Evolutionary conservation across 53 echinoderm and acorn worm genomes (phyloP).

Genomic region (Paracentrotus lividus): DNA sequence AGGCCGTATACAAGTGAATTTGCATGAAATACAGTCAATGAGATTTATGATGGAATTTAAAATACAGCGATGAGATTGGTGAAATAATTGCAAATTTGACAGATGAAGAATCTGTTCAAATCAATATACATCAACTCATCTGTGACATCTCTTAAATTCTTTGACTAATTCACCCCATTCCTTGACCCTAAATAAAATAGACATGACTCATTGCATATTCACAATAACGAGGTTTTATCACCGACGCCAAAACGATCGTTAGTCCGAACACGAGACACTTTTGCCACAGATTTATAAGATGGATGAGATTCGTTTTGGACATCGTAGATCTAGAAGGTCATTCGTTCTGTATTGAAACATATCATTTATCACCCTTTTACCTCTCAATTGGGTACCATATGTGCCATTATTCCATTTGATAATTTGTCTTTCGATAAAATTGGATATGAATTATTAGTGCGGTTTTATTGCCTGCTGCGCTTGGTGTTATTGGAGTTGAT

Average conservation of each 20-base stretch:
- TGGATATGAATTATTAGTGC: conserved; percentile 53
- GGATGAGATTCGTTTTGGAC: background rate
- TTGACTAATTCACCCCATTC: too few species aligned
- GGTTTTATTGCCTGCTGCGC: conserved; percentile 29
- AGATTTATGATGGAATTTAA: too few species aligned
- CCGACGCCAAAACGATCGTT: conserved; percentile 33
- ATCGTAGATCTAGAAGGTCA: background rate
- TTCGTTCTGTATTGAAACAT: too few species aligned
- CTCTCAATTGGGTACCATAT: background rate
- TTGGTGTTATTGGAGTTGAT: conserved; percentile 7
- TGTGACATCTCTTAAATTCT: too few species aligned
- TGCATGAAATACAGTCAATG: too few species aligned
- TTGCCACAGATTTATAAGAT: conserved; percentile 24
- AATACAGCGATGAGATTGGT: background rate
- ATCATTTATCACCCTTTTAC: too few species aligned
- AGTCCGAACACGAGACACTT: background rate
- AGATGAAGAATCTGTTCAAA: background rate
- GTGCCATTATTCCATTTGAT: background rate
- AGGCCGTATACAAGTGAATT: too few species aligned
- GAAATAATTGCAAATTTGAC: background rate
- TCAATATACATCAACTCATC: background rate
- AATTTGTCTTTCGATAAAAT: conserved; percentile 28
- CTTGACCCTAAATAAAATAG: conserved; percentile 3
- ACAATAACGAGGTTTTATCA: conserved; percentile 25
- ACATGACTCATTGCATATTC: conserved; percentile 34